Percentiles rank a stretch among this genome's conserved stretches.
Evolutionary conservation across 1,140 invertebrate genomes (phyloP).

Genomic region (Listronotus oregonensis): DNA sequence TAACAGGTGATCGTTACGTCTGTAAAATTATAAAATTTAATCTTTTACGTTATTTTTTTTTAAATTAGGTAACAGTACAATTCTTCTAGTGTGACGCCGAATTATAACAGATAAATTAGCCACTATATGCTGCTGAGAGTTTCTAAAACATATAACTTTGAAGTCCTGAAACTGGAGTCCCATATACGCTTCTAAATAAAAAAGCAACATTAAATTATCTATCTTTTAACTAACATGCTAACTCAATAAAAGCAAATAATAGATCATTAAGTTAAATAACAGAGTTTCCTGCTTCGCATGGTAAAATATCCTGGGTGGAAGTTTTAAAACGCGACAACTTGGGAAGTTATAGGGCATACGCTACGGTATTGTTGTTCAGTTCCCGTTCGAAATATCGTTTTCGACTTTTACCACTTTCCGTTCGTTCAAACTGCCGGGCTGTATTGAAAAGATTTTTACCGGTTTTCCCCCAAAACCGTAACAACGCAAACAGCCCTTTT

Average conservation of each 20-base stretch:
- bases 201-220: no score
- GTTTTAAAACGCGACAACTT: constrained; percentile 29
- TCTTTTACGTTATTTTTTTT: no score
- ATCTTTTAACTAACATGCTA: no score
- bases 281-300: constrained; percentile 19
- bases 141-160: no score
- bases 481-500: constrained; percentile 35
- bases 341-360: constrained; percentile 31
- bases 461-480: constrained; percentile 38
- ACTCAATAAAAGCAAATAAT: constrained; percentile 12
- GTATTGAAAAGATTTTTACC: constrained; percentile 50
- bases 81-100: no score
- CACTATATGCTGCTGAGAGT: no score
- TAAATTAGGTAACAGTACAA: no score
- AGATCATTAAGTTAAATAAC: constrained; percentile 15
- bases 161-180: no score
- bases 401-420: constrained; percentile 38
- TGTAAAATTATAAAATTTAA: no score
- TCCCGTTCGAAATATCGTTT: constrained; percentile 35
- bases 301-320: constrained; percentile 24
- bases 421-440: constrained; percentile 41
- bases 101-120: no score
- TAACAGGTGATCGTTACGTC: no score
- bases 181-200: no score
- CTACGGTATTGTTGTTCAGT: constrained; percentile 32